Conservation (phyloP, 2,797 vertebrate species). For the Sebastes hopkinsi region DNA sequence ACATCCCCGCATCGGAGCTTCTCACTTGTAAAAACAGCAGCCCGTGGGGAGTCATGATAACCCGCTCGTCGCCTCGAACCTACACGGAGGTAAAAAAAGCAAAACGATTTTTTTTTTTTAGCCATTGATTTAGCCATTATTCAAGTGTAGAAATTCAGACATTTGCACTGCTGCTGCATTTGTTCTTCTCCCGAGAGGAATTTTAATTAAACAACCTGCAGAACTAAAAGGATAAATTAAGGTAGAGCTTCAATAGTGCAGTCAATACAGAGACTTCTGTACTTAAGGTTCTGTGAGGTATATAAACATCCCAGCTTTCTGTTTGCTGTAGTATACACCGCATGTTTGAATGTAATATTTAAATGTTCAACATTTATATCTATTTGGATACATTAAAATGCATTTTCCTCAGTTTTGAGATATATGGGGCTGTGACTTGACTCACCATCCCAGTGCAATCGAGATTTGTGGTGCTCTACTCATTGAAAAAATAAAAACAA, state of each 20-base stretch:
- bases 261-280: neutral
- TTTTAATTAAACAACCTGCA: constrained; percentile 11
- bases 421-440: neutral
- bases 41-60: constrained; percentile 91
- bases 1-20: constrained; percentile 88
- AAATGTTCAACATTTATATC: neutral
- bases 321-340: neutral
- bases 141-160: neutral
- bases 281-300: neutral
- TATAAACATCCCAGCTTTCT: neutral
- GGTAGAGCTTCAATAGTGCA: neutral
- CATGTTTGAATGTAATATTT: neutral
- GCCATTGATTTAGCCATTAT: neutral
- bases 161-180: neutral
- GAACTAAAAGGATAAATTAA: constrained; percentile 1
- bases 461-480: neutral
- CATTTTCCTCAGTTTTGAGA: neutral
- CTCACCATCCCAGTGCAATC: neutral
- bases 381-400: neutral
- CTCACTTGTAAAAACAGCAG: constrained; percentile 89
- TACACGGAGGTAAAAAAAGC: constrained; percentile 45
- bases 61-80: constrained; percentile 89
- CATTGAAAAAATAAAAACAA: neutral
- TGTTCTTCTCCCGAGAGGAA: neutral
- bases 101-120: neutral